Evolutionary conservation across 2,797 vertebrate species (phyloP).

Genomic region (Gymnopithys bicolor): DNA sequence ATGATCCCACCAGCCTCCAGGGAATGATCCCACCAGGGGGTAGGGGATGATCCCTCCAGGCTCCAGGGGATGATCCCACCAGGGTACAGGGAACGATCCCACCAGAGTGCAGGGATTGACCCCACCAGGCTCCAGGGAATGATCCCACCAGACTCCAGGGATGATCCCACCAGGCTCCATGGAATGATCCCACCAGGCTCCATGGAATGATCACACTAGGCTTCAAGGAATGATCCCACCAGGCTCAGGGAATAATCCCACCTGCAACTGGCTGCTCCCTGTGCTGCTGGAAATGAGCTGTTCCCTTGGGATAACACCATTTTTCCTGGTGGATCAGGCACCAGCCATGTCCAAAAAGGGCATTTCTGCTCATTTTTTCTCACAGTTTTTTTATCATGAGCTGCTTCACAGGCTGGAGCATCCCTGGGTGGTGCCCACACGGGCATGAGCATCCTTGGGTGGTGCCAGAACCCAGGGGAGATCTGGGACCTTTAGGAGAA

Average conservation of each 20-base stretch:
- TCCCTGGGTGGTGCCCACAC: background rate
- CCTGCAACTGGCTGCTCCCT: background rate
- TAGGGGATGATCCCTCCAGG: no score
- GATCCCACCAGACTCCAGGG: background rate
- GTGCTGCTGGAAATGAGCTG: background rate
- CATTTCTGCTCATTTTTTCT: background rate
- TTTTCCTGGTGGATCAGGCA: background rate
- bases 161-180: no score
- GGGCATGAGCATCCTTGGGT: background rate
- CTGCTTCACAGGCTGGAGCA: accelerated
- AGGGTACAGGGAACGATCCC: no score
- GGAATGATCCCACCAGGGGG: no score
- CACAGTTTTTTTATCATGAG: background rate
- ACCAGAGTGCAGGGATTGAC: no score
- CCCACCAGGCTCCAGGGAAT: accelerated
- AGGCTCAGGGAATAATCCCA: no score
- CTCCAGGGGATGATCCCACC: no score
- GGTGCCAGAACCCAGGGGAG: background rate
- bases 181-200: no score
- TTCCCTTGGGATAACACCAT: background rate
- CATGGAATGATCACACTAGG: no score
- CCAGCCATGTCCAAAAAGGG: background rate
- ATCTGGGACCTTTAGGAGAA: background rate
- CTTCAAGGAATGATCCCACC: no score
- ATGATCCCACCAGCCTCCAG: no score